These are phyloP conservation scores for Neolamprologus caudopunctatus DNA, from an alignment of 2,113 vertebrate genomes.

Conservation along the genomic window DNA sequence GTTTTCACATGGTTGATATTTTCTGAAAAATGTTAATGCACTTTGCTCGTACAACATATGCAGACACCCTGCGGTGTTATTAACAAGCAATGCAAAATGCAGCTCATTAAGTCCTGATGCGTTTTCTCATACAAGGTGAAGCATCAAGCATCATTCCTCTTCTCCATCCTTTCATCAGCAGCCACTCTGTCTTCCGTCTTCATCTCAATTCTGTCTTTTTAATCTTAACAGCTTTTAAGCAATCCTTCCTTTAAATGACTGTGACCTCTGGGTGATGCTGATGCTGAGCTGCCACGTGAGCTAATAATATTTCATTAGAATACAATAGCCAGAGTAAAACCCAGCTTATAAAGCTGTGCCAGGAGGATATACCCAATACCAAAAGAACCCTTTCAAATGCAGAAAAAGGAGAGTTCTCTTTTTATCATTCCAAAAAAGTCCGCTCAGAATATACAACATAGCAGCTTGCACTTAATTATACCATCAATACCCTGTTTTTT, in stretches of 20 bases:
- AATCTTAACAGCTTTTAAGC: slow-evolving; percentile 1
- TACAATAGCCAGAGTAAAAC: slow-evolving; percentile 9
- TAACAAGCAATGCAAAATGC: background rate
- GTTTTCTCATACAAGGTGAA: background rate
- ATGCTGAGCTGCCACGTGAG: slow-evolving; percentile 11
- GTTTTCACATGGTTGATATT: background rate
- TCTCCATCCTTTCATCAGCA: background rate
- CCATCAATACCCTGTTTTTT: background rate
- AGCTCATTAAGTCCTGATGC: background rate
- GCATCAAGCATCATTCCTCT: background rate
- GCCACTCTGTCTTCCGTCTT: background rate
- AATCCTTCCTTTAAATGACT: background rate
- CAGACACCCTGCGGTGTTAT: background rate
- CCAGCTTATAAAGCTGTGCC: background rate
- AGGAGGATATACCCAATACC: slow-evolving; percentile 1
- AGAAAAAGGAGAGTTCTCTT: background rate
- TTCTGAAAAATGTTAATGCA: background rate
- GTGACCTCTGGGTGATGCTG: slow-evolving; percentile 37
- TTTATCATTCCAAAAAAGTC: background rate
- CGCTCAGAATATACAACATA: background rate
- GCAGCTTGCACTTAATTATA: background rate
- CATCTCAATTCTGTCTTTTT: background rate
- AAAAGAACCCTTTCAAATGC: background rate
- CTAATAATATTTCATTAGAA: slow-evolving; percentile 44
- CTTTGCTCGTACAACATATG: background rate